A percentile compares a stretch with the other conserved stretches of the same genome.
These are phyloP conservation scores for Toxotes chatareus DNA, from an alignment of 2,113 vertebrate genomes.

Conservation along the genomic window DNA sequence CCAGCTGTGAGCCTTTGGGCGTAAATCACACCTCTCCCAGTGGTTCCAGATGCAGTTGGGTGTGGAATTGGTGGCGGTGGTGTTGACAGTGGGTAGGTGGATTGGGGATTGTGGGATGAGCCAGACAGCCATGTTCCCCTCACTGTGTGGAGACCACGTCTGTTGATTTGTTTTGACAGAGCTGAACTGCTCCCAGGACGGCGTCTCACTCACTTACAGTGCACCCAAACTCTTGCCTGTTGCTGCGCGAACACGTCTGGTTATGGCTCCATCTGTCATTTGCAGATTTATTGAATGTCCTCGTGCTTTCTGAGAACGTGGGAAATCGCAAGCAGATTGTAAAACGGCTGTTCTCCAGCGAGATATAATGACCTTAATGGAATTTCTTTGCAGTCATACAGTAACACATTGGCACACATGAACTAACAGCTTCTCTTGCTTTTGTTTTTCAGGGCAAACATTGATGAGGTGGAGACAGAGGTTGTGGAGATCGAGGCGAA, in stretches of 20 bases:
- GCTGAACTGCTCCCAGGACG: slow-evolving; percentile 49
- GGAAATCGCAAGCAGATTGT: slow-evolving; percentile 40
- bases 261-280: slow-evolving; percentile 18
- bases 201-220: slow-evolving; percentile 47
- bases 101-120: slow-evolving; percentile 11
- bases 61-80: slow-evolving; percentile 46
- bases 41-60: slow-evolving; percentile 52
- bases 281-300: slow-evolving; percentile 24
- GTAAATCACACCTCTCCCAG: slow-evolving; percentile 44
- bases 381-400: not conserved
- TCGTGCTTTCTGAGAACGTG: slow-evolving; percentile 36
- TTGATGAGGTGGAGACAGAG: slow-evolving; percentile 97
- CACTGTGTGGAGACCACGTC: slow-evolving; percentile 29
- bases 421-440: slow-evolving; percentile 32
- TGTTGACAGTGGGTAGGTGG: slow-evolving; percentile 37
- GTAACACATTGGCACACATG: not conserved
- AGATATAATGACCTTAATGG: slow-evolving; percentile 2
- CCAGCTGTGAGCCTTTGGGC: slow-evolving; percentile 30
- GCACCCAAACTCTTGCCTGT: slow-evolving; percentile 5
- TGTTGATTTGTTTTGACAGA: slow-evolving; percentile 69
- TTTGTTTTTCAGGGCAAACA: slow-evolving; percentile 89
- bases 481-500: slow-evolving; percentile 98
- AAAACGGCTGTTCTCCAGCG: not conserved
- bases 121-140: slow-evolving; percentile 14
- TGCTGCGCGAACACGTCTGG: slow-evolving; percentile 37